phyloP scores from a whole-genome alignment of 2,113 vertebrate genomes.

The Strigops habroptila region DNA sequence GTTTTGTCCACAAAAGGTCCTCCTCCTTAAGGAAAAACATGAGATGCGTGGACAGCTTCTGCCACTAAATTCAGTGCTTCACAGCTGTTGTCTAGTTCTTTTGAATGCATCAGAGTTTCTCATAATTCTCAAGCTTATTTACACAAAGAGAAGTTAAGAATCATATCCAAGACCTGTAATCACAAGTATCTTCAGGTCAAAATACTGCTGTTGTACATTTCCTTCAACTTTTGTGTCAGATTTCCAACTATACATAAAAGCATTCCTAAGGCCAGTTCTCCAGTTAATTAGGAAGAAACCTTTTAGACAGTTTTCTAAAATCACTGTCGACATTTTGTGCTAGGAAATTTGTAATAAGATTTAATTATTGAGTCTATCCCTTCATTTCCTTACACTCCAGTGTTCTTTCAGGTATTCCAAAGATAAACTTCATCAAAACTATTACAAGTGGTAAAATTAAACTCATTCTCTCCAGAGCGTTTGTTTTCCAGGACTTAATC shows the following conservation, averaged over 20 bases:
- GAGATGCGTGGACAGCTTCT: background rate
- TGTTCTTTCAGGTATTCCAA: background rate
- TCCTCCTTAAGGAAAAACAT: background rate
- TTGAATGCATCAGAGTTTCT: background rate
- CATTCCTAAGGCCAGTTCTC: background rate
- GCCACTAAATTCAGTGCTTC: background rate
- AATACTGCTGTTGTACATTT: background rate
- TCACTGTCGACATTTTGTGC: background rate
- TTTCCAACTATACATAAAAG: background rate
- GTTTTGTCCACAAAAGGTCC: background rate
- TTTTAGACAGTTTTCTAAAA: background rate
- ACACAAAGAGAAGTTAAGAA: background rate
- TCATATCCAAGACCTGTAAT: background rate
- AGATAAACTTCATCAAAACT: background rate
- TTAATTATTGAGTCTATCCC: background rate
- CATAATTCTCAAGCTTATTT: background rate
- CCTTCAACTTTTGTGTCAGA: background rate
- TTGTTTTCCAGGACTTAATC: background rate
- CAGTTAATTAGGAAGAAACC: background rate
- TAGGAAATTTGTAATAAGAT: background rate
- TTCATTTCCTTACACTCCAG: background rate
- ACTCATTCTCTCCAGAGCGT: background rate
- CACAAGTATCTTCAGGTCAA: background rate
- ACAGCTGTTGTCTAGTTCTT: background rate
- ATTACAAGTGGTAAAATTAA: background rate